Base-by-base conservation (phyloP, 2,888 invertebrate species). In the Keiferia lycopersicella region DNA sequence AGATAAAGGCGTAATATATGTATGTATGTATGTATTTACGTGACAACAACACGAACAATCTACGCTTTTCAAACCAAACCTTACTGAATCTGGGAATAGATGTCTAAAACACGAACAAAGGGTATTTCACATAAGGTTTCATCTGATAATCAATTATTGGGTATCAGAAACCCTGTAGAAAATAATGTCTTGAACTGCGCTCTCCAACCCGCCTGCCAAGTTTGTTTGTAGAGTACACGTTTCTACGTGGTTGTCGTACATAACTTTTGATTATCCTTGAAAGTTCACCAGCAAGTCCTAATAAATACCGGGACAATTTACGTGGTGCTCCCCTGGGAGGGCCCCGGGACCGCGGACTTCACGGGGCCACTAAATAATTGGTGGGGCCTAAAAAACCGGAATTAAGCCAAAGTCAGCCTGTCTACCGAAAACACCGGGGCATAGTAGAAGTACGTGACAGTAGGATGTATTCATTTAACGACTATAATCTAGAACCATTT, bases 301-400 rank as follows among this genome's bases (percentile, higher is more conserved):
- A 53, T 53, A 53, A 53, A 53, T 53, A 53, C 51, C 1, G 26
- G 14, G 51, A 53, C 22, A 53, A 53, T 53, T 53, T 26, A 53
- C 11, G 22, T 14, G 14, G 26, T 8, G 4, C 12, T 26, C 26
- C 22, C 51, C 4, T 10, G 22, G 51, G 26, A 53, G 14, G 11
- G 14, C 8, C 20, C 51, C 12, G 34, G 34, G 34, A 34, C 34
- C 14, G 14, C 51, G 26, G 34, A 34, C 8, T 26, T 22, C 51
- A 53, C 51, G 22, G 51, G 10, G 51, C 51, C 51, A 53, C 51
- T 53, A 53, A 53, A 53, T 53, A 53, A 53, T 53, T 53, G 51
- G 22, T 14, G 22, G 22, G 51, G 20, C 22, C 20, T 22, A 53
- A 53, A 50, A 50, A 53, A 53, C 20, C 51, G 22, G 51, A 26